These are phyloP conservation scores for Peromyscus californicus DNA, from an alignment of 2,113 vertebrate species.

Conservation along the genomic window DNA sequence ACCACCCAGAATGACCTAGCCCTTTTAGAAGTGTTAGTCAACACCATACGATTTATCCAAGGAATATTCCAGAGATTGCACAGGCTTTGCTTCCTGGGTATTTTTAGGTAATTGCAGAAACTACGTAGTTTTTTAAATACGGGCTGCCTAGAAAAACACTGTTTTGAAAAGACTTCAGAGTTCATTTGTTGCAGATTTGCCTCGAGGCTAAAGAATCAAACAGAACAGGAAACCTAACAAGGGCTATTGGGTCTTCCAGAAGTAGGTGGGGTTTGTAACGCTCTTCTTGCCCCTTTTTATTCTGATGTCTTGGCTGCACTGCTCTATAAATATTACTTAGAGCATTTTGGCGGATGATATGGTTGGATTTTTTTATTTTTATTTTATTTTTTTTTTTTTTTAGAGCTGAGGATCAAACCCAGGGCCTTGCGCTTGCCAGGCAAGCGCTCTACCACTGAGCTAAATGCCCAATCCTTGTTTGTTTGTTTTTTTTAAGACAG, in stretches of 20 bases:
- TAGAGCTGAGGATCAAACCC: no score
- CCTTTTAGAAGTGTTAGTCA: constrained; percentile 40
- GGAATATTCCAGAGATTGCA: constrained; percentile 34
- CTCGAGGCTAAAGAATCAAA: constrained; percentile 49
- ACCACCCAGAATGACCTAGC: background rate
- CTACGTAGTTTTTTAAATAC: constrained; percentile 56
- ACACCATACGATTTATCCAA: constrained; percentile 37
- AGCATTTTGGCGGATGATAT: background rate
- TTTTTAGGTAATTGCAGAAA: constrained; percentile 68
- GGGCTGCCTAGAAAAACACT: constrained; percentile 34
- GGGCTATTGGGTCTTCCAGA: background rate
- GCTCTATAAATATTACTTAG: background rate
- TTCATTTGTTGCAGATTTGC: constrained; percentile 13
- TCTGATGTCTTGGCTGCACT: background rate
- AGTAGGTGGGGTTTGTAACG: background rate
- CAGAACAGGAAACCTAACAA: constrained; percentile 14
- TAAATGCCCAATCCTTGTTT: no score
- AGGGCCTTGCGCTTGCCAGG: no score
- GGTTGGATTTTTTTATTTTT: no score
- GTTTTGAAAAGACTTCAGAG: constrained; percentile 56
- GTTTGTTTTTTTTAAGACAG: no score
- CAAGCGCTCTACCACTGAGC: no score
- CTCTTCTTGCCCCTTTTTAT: constrained; percentile 56
- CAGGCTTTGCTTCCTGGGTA: constrained; percentile 48
- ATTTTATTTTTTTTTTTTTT: no score